phyloP scores from a whole-genome alignment of 2,888 invertebrate species.

The Willowsia nigromaculata region DNA sequence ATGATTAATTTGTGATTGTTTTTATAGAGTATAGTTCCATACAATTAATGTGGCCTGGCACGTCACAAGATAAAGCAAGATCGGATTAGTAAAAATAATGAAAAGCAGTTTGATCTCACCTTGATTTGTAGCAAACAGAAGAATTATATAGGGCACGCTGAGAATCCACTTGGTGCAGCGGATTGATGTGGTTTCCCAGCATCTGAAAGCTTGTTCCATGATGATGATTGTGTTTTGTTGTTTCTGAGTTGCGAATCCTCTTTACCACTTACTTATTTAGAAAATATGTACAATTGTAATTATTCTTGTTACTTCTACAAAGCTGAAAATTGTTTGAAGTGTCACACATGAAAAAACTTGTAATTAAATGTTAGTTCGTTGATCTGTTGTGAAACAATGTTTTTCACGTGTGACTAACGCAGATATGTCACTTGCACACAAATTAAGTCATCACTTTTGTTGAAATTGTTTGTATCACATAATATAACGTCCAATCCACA shows the following conservation, averaged over 20 bases:
- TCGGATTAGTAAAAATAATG: not conserved
- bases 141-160: slow-evolving; percentile 70
- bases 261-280: not conserved
- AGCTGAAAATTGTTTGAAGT: not conserved
- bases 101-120: slow-evolving; percentile 34
- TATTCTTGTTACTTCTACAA: not conserved
- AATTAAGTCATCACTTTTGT: not conserved
- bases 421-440: slow-evolving; percentile 16
- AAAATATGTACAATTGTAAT: too few relatives aligned
- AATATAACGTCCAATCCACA: not conserved
- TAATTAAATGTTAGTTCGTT: not conserved
- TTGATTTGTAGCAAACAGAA: slow-evolving; percentile 70
- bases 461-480: not conserved
- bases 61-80: not conserved
- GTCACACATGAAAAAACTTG: not conserved
- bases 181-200: slow-evolving; percentile 57
- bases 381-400: not conserved
- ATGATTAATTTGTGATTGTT: too few relatives aligned
- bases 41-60: not conserved
- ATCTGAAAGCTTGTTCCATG: slow-evolving; percentile 55
- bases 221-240: not conserved
- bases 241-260: not conserved
- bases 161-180: slow-evolving; percentile 62
- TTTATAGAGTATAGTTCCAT: too few relatives aligned
- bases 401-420: not conserved